A percentile compares a stretch with the other conserved stretches of the same genome.
phyloP scores from a whole-genome alignment of 2,797 vertebrate species.

The Galago senegalensis region DNA sequence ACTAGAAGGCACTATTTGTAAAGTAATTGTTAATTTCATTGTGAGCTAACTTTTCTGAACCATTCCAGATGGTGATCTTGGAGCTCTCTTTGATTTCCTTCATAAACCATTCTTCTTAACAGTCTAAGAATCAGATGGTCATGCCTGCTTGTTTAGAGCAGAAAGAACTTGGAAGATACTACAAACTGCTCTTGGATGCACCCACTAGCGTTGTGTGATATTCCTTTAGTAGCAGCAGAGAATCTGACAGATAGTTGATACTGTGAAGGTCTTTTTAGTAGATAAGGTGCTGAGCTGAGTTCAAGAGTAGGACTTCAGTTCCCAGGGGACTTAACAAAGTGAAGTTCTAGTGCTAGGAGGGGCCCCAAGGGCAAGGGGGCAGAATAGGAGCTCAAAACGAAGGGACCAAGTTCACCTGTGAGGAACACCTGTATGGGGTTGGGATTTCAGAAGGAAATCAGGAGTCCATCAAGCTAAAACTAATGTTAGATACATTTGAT shows the following conservation, averaged over 20 bases:
- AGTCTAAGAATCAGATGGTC: background rate
- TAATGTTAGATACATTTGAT: background rate
- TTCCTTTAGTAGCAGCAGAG: background rate
- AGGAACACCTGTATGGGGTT: background rate
- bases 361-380: background rate
- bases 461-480: background rate
- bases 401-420: background rate
- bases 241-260: background rate
- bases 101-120: background rate
- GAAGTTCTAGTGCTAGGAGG: background rate
- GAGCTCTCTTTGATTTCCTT: background rate
- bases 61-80: background rate
- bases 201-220: too few species aligned
- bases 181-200: background rate
- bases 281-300: background rate
- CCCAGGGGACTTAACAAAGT: background rate
- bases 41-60: background rate
- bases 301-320: background rate
- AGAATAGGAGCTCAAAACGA: background rate
- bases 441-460: constrained; percentile 15
- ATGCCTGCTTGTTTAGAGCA: background rate
- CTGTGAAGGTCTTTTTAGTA: background rate
- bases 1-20: background rate
- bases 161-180: background rate
- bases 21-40: background rate